Percentiles rank a stretch among this genome's conserved stretches.
Evolutionary conservation across 2,888 invertebrate genomes (phyloP).

Genomic region (Tyria jacobaeae): DNA sequence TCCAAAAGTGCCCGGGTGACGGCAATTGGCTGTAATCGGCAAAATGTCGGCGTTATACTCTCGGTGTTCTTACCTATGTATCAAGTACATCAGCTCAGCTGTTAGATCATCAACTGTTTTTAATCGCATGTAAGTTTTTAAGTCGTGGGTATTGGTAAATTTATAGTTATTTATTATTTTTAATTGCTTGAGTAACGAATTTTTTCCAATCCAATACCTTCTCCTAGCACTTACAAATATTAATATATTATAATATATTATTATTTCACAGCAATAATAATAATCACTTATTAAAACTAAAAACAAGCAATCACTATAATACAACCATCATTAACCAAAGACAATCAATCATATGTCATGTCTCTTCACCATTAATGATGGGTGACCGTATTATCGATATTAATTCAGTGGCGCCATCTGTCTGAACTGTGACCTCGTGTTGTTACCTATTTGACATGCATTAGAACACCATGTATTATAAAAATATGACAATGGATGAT

Average conservation of each 20-base stretch:
- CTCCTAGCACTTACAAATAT: not conserved
- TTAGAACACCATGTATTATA: slow-evolving; percentile 7
- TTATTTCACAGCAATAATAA: not conserved
- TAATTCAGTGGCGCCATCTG: slow-evolving; percentile 13
- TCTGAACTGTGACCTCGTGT: slow-evolving; percentile 8
- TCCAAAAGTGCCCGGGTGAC: too few species aligned
- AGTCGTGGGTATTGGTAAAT: too few species aligned
- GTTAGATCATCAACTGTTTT: too few species aligned
- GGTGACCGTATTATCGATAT: slow-evolving; percentile 26
- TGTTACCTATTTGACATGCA: slow-evolving; percentile 22
- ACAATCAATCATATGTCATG: slow-evolving; percentile 31
- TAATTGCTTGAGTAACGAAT: too few species aligned
- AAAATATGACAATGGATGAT: slow-evolving; percentile 13
- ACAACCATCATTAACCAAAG: not conserved
- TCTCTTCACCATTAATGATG: slow-evolving; percentile 15
- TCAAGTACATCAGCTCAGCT: too few species aligned
- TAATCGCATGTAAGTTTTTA: too few species aligned
- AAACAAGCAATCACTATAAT: slow-evolving; percentile 2
- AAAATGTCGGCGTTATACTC: too few species aligned
- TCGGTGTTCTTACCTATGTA: too few species aligned
- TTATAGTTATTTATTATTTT: too few species aligned
- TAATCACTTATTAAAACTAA: not conserved
- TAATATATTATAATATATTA: not conserved
- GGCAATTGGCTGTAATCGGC: too few species aligned
- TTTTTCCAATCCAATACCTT: too few species aligned